phyloP scores from a whole-genome alignment of 1,140 invertebrate species.

The Trichonephila inaurata region DNA sequence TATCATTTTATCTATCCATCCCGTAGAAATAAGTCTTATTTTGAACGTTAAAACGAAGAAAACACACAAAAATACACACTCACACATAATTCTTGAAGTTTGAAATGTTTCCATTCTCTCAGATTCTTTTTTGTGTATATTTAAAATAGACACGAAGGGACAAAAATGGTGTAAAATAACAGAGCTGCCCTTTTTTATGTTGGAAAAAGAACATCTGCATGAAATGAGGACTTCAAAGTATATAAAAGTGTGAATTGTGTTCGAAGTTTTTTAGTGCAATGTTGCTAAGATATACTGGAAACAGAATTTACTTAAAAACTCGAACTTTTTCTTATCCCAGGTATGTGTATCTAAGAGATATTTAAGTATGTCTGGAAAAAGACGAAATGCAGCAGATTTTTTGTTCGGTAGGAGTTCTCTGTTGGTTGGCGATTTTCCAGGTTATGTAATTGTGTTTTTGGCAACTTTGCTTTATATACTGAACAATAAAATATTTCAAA shows the following conservation, averaged over 20 bases:
- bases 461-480: background rate
- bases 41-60: background rate
- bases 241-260: background rate
- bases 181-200: background rate
- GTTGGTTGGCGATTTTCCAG: background rate
- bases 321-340: background rate
- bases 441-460: background rate
- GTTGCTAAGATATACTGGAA: background rate
- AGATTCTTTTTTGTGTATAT: background rate
- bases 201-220: background rate
- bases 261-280: background rate
- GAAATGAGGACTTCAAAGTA: background rate
- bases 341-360: background rate
- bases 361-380: background rate
- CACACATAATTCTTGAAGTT: background rate
- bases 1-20: slow-evolving; percentile 11
- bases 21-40: background rate
- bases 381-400: background rate
- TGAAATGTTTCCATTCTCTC: slow-evolving; percentile 21
- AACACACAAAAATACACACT: background rate
- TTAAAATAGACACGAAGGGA: background rate
- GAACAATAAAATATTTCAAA: background rate
- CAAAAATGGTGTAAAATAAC: background rate
- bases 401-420: background rate
- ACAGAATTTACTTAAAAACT: background rate